Base-by-base conservation (phyloP, 2,888 invertebrate genomes). In the Stenurella melanura region DNA sequence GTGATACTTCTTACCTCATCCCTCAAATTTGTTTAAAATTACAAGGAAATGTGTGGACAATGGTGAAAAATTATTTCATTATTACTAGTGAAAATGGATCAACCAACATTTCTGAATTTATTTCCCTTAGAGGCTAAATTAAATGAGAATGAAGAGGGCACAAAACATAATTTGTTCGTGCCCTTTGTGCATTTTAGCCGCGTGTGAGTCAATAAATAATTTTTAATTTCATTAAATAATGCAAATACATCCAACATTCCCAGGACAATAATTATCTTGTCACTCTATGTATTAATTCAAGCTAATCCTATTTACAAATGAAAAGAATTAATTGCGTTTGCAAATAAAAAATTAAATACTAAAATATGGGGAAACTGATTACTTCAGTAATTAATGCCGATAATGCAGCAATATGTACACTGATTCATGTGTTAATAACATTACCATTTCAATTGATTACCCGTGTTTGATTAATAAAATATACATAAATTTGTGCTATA, bases 241-340 rank as follows among this genome's bases (percentile, higher is more conserved):
- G 50, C 4, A 50, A 50, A 50, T 50, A 15, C 50, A 50, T n/a
- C 50, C 3, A 4, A 50, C 12, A 50, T 42, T 15, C 50, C 50
- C 50, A 5, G n/a, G 6, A 50, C n/a, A 50, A 50, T 50, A 50
- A n/a, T 50, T n/a, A 50, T 50, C 15, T 50, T 50, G 50, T 50
- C 50, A 50, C n/a, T 50, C n/a, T n/a, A n/a, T 50, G 12, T 12
- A n/a, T 50, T 50, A 15, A 50, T 50, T 50, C n/a, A 50, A 50
- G 12, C 4, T 50, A 50, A 50, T n/a, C 50, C 50, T 50, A 12
- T 50, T 50, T 50, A n/a, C 50, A 50, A 50, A 50, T 6, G n/a
- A 50, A 50, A 50, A 50, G 50, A n/a, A 50, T 7, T 50, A 50
- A 50, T 50, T 50, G n/a, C 50, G n/a, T 50, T 50, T 50, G n/a